These are phyloP conservation scores for Pluvialis apricaria DNA, from an alignment of 2,113 vertebrate genomes.

Conservation along the genomic window DNA sequence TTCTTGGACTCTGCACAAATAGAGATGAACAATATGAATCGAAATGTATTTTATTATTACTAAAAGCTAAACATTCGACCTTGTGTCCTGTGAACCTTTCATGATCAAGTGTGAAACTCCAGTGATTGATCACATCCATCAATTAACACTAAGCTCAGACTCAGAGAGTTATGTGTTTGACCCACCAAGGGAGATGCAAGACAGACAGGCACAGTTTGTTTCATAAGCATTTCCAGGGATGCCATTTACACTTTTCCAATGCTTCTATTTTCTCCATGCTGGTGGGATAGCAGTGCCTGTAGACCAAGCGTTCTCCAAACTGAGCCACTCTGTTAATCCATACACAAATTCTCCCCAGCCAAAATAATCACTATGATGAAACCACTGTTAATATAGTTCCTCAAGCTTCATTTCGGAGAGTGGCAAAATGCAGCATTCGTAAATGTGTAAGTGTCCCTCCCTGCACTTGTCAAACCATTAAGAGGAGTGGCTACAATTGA, in stretches of 20 bases:
- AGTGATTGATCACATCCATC: neutral
- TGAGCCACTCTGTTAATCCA: neutral
- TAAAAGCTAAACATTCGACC: neutral
- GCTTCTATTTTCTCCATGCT: neutral
- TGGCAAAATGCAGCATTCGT: neutral
- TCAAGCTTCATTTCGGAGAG: neutral
- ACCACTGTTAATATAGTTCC: neutral
- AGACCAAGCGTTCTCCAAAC: neutral
- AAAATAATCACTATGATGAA: neutral
- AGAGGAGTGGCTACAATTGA: neutral
- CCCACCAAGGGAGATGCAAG: neutral
- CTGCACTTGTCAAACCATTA: neutral
- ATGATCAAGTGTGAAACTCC: neutral
- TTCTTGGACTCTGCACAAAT: neutral
- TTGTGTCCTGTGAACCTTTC: neutral
- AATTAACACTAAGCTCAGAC: neutral
- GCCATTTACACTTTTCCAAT: neutral
- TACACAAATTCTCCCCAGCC: neutral
- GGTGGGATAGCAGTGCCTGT: accelerated
- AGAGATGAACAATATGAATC: neutral
- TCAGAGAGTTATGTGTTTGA: neutral
- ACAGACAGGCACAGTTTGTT: neutral
- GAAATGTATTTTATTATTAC: neutral
- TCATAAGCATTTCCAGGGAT: neutral
- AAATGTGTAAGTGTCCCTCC: neutral